Base-by-base conservation (phyloP, 2,888 invertebrate genomes). In the Lathronympha strigana region DNA sequence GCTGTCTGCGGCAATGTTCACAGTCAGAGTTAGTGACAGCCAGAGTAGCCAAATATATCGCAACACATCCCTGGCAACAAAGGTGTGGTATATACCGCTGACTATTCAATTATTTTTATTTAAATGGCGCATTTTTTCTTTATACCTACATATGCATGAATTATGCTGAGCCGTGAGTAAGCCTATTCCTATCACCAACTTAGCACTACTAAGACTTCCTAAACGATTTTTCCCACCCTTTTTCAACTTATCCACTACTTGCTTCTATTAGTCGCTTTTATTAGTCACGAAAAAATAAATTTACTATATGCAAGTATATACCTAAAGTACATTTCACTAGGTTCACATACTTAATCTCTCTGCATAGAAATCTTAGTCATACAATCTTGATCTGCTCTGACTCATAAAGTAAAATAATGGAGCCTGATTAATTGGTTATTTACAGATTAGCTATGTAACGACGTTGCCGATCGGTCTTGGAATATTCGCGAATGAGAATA, bases 351-450 rank as follows among this genome's bases (percentile, higher is more conserved):
- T 28, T 57, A 57, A 63, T 57, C 47, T 63, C 15, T 31, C 28
- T 28, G 43, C 47, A 51, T 15, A 33, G 17, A 43, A 57, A 45
- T 53, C 31, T 58, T 64, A 58, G 51, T 64, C 64, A 64, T 53
- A 43, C 58, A 43, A 49, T 51, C 58, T 58, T 25, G 64, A 58
- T 58, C 19, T 36, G 28, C 19, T 50, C 51, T 58, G 64, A 63
- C 49, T 58, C 64, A 64, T 51, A 43, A 43, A 36, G 38, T 31
- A 25, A 58, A 64, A 64, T 43, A 51, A 64, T 45, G 51, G 23
- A 58, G 51, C 19, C 40, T 40, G 57, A 63, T 63, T 57, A 50
- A 21, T 19, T n/a, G 38, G 23, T 49, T 63, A 54, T 40, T 47
- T 54, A 28, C 55, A 63, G 11, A 63, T 31, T 49, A 19, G n/a